Percentiles rank a stretch among this genome's conserved stretches.
Conservation (phyloP, 2,888 invertebrate genomes). For the Chymomyza caudatula region DNA sequence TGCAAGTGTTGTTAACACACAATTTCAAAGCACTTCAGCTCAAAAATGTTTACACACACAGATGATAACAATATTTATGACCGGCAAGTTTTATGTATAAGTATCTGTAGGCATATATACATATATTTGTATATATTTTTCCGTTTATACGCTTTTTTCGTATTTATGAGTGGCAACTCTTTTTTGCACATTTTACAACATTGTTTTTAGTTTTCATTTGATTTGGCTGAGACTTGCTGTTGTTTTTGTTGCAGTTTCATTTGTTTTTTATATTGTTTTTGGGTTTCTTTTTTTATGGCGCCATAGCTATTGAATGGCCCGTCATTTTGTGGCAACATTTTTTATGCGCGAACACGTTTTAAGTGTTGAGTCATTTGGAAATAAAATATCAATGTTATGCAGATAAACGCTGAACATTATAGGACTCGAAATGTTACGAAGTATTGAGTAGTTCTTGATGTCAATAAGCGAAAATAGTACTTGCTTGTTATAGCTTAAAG, state of each 20-base stretch:
- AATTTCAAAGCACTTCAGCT: constrained; percentile 34
- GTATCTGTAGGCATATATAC: constrained; percentile 29
- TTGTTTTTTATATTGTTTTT: constrained; percentile 33
- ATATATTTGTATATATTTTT: constrained; percentile 48
- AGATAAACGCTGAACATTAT: background rate
- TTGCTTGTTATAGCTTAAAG: background rate
- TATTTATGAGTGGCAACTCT: constrained; percentile 56
- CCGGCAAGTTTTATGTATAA: constrained; percentile 69
- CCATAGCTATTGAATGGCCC: constrained; percentile 61
- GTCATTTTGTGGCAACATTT: constrained; percentile 61
- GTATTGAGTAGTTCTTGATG: background rate
- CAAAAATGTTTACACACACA: constrained; percentile 3
- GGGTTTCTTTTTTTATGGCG: constrained; percentile 51
- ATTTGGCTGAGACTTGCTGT: constrained; percentile 15
- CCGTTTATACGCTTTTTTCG: constrained; percentile 6
- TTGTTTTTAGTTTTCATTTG: constrained; percentile 53
- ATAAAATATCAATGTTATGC: background rate
- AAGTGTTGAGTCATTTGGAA: background rate
- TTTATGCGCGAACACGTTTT: constrained; percentile 57
- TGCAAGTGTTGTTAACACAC: constrained; percentile 59
- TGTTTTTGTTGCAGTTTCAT: background rate
- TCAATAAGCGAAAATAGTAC: background rate
- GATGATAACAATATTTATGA: constrained; percentile 63
- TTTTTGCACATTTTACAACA: constrained; percentile 43
- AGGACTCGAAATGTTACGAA: background rate